These are phyloP conservation scores for Psilopogon haemacephalus DNA, from an alignment of 2,113 vertebrate genomes.

Conservation along the genomic window DNA sequence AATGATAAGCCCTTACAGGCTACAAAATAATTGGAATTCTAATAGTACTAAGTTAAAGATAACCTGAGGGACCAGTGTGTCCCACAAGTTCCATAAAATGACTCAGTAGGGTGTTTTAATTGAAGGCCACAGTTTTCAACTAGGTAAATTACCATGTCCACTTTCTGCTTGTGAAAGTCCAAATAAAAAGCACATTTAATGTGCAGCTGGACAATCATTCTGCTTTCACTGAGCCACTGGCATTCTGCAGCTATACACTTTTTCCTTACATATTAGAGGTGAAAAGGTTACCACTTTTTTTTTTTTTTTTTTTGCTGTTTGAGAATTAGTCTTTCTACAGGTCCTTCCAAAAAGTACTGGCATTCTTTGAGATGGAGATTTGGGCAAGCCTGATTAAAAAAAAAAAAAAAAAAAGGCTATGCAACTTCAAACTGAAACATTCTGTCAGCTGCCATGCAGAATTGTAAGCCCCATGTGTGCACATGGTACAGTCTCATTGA, in stretches of 20 bases:
- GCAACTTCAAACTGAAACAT: not conserved
- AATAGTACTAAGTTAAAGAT: not conserved
- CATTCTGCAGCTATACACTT: not conserved
- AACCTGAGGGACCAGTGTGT: not conserved
- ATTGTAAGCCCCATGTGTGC: not conserved
- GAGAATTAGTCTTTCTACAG: not conserved
- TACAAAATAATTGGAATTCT: not conserved
- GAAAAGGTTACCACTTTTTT: not conserved
- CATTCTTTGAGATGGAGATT: not conserved
- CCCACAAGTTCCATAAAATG: not conserved
- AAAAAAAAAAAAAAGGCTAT: not conserved
- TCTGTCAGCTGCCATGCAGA: not conserved
- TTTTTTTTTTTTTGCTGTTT: not conserved
- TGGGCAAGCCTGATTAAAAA: not conserved
- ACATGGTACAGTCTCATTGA: not conserved
- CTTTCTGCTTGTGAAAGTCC: not conserved
- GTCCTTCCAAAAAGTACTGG: not conserved
- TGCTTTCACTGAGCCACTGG: not conserved
- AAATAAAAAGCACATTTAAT: not conserved
- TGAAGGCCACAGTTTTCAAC: not conserved
- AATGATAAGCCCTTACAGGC: not conserved
- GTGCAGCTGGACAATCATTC: not conserved
- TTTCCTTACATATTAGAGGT: not conserved
- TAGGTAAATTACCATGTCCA: not conserved
- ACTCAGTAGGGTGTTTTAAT: not conserved